These are phyloP conservation scores for Cremastinae sp. DNA, from an alignment of 2,888 invertebrate genomes.

Conservation along the genomic window DNA sequence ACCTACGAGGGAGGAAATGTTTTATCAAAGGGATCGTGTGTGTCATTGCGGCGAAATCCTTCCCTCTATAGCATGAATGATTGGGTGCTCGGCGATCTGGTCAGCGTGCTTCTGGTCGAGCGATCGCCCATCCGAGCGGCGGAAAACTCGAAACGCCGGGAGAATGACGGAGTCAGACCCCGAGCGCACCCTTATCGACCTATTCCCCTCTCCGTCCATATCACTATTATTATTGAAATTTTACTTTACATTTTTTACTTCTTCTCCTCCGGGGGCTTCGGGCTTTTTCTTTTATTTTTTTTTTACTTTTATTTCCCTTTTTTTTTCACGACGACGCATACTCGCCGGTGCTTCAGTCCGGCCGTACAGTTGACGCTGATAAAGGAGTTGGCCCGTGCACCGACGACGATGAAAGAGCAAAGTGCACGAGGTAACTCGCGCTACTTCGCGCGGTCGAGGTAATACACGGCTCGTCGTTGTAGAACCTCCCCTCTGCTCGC, in stretches of 20 bases:
- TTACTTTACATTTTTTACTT: constrained; percentile 10
- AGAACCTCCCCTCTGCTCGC: background rate
- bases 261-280: background rate
- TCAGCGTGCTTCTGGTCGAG: no score
- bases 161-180: no score
- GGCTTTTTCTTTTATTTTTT: background rate
- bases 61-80: no score
- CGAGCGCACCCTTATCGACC: no score
- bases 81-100: no score
- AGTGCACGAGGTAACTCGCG: constrained; percentile 50
- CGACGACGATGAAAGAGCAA: constrained; percentile 44
- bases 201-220: background rate
- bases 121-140: no score
- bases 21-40: no score
- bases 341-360: constrained; percentile 40
- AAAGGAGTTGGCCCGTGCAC: constrained; percentile 28
- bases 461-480: constrained; percentile 41
- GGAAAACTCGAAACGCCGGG: no score
- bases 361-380: constrained; percentile 44
- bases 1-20: no score
- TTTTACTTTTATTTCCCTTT: background rate
- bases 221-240: constrained; percentile 48
- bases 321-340: constrained; percentile 3
- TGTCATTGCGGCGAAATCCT: no score
- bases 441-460: constrained; percentile 15